A percentile compares a stretch with the other conserved stretches of the same genome.
Conservation (phyloP, 2,797 vertebrate genomes). For the Sarcoramphus papa region DNA sequence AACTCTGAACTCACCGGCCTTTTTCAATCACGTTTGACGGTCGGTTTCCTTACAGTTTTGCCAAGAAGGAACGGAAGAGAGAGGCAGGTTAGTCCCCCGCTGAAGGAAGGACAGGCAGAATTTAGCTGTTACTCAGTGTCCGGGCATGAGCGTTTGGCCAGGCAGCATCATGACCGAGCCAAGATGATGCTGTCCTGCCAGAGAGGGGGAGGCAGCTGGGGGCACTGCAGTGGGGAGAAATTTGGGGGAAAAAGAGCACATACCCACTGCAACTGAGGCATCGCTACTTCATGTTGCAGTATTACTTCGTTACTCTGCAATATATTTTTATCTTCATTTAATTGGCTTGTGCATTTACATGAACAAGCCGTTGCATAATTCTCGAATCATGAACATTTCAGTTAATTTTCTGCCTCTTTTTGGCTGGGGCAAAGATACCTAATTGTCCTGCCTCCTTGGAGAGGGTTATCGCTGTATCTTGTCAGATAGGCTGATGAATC, state of each 20-base stretch:
- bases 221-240: background rate
- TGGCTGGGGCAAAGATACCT: background rate
- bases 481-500: background rate
- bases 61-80: background rate
- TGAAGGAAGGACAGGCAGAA: background rate
- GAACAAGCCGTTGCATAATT: background rate
- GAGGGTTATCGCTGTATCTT: background rate
- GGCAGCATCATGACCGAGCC: background rate
- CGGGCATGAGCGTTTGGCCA: background rate
- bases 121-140: rapidly evolving
- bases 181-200: background rate
- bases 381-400: rapidly evolving
- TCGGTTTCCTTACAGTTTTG: background rate
- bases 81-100: background rate
- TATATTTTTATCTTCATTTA: background rate
- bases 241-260: background rate
- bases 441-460: background rate
- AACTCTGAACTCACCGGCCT: background rate
- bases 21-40: rapidly evolving
- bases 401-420: background rate
- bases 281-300: rapidly evolving
- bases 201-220: background rate
- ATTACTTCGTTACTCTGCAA: no score
- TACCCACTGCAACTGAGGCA: background rate
- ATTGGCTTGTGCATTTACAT: background rate